phyloP scores from a whole-genome alignment of 2,113 vertebrate species.

The Dinomys branickii region DNA sequence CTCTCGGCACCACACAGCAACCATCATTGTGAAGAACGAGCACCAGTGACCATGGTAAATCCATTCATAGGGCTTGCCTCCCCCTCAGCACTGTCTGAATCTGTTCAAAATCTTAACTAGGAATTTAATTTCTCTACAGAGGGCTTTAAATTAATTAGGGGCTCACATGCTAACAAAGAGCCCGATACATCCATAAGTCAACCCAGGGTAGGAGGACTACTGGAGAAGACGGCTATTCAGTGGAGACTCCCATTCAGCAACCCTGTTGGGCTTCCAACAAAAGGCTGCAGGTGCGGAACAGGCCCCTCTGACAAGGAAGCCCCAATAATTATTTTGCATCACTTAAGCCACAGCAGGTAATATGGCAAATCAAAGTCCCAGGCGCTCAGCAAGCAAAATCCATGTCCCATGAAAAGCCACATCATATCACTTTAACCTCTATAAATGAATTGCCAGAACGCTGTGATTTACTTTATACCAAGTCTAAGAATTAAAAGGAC shows the following conservation, averaged over 20 bases:
- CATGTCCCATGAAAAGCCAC: slow-evolving; percentile 86
- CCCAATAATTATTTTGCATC: slow-evolving; percentile 92
- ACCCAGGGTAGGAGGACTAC: slow-evolving; percentile 84
- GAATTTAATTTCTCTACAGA: slow-evolving; percentile 90
- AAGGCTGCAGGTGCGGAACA: slow-evolving; percentile 89
- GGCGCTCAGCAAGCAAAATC: slow-evolving; percentile 85
- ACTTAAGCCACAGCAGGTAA: slow-evolving; percentile 88
- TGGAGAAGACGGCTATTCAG: slow-evolving; percentile 85
- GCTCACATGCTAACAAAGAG: slow-evolving; percentile 90
- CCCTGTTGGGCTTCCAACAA: slow-evolving; percentile 84
- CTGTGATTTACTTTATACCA: slow-evolving; percentile 83
- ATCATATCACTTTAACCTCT: slow-evolving; percentile 85
- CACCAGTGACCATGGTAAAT: slow-evolving; percentile 81
- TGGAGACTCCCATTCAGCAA: slow-evolving; percentile 87
- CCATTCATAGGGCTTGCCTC: slow-evolving; percentile 86
- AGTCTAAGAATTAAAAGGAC: slow-evolving; percentile 83
- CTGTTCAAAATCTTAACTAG: slow-evolving; percentile 88
- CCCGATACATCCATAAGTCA: slow-evolving; percentile 90
- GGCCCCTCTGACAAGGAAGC: slow-evolving; percentile 84
- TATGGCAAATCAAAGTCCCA: slow-evolving; percentile 89
- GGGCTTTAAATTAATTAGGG: slow-evolving; percentile 95
- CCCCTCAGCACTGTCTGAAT: slow-evolving; percentile 89
- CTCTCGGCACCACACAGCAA: slow-evolving; percentile 73
- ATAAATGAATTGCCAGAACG: slow-evolving; percentile 87
- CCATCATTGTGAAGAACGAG: slow-evolving; percentile 80